Percentiles rank a stretch among this genome's conserved stretches.
Conservation (phyloP, 2,888 invertebrate genomes). For the Xanthorhoe spadicearia region DNA sequence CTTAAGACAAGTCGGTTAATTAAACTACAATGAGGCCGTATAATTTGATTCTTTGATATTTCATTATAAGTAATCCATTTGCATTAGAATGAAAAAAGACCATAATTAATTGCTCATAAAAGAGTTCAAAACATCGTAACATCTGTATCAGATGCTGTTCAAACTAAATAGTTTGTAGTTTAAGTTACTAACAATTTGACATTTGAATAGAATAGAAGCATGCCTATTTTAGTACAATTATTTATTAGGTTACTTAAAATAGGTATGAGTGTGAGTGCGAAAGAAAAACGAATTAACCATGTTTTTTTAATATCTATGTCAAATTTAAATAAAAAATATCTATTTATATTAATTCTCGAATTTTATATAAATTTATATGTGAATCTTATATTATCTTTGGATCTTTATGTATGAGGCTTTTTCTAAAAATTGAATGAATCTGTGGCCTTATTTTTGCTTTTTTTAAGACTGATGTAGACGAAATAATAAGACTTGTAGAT, state of each 20-base stretch:
- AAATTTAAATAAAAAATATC: constrained; percentile 18
- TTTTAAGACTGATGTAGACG: constrained; percentile 38
- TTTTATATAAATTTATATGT: constrained; percentile 10
- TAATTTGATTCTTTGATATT: neutral
- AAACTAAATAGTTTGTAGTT: constrained; percentile 70
- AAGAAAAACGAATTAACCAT: constrained; percentile 35
- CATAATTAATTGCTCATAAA: constrained; percentile 65
- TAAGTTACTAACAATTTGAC: constrained; percentile 75
- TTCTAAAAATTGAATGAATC: constrained; percentile 31
- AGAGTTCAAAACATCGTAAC: constrained; percentile 73
- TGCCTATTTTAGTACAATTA: constrained; percentile 84
- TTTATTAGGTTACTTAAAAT: constrained; percentile 71
- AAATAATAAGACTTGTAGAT: constrained; percentile 8
- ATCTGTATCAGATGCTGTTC: constrained; percentile 84
- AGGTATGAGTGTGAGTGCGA: constrained; percentile 70
- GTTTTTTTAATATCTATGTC: constrained; percentile 1
- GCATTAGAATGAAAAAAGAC: constrained; percentile 40
- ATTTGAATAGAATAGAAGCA: constrained; percentile 73
- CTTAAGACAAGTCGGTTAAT: no score
- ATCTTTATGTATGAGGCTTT: constrained; percentile 27
- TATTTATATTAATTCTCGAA: constrained; percentile 21
- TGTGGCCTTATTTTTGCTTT: constrained; percentile 31
- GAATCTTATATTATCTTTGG: constrained; percentile 8
- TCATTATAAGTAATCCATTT: neutral
- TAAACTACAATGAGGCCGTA: no score